A percentile compares a stretch with the other conserved stretches of the same genome.
These are phyloP conservation scores for Drosophila sulfurigaster DNA, from an alignment of 1,140 invertebrate genomes.

Conservation along the genomic window DNA sequence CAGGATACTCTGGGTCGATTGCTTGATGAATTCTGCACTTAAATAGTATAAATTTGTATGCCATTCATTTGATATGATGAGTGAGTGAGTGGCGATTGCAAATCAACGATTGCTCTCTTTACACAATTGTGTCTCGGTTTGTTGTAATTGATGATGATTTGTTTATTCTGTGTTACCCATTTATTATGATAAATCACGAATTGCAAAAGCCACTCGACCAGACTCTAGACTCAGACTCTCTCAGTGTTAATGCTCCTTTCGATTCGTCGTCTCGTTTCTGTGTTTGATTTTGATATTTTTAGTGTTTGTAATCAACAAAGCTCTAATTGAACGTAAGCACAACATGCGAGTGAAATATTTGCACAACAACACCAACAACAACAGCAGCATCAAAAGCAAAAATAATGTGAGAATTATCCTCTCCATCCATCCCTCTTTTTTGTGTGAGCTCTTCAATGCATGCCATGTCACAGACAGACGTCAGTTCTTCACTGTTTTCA, in stretches of 20 bases:
- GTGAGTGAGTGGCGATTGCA: slow-evolving; percentile 27
- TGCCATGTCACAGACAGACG: slow-evolving; percentile 45
- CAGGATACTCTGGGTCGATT: slow-evolving; percentile 26
- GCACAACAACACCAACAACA: slow-evolving; percentile 49
- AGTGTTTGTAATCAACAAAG: slow-evolving; percentile 71
- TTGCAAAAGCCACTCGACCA: slow-evolving; percentile 14
- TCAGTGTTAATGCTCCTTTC: background rate
- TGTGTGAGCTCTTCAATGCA: slow-evolving; percentile 41
- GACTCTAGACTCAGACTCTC: no score
- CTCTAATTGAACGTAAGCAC: slow-evolving; percentile 72
- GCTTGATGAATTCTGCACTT: slow-evolving; percentile 60
- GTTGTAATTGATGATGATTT: slow-evolving; percentile 60
- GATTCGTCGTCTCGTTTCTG: background rate
- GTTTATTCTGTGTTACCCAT: slow-evolving; percentile 49
- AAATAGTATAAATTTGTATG: slow-evolving; percentile 74
- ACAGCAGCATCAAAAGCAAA: slow-evolving; percentile 22
- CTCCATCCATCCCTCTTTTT: background rate
- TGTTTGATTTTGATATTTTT: slow-evolving; percentile 53
- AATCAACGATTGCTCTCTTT: slow-evolving; percentile 54
- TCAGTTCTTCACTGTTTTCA: background rate
- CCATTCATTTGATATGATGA: slow-evolving; percentile 69
- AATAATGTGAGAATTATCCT: slow-evolving; percentile 18
- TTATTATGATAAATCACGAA: slow-evolving; percentile 82
- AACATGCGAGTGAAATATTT: slow-evolving; percentile 65
- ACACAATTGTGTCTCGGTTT: slow-evolving; percentile 35